These are phyloP conservation scores for Sceloporus undulatus DNA, from an alignment of 2,113 vertebrate species.

Conservation along the genomic window DNA sequence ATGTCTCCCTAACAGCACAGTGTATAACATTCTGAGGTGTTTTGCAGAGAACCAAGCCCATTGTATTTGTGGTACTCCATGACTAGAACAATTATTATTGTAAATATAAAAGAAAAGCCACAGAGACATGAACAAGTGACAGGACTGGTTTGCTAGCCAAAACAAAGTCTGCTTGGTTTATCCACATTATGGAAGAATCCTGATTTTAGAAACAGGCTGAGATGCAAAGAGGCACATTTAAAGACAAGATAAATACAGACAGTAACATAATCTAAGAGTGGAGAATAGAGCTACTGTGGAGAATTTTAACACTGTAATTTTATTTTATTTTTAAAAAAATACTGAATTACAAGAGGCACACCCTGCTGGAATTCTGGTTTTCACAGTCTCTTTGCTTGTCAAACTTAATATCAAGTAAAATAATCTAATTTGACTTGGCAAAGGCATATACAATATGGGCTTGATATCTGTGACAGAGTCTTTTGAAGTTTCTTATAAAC, in stretches of 20 bases:
- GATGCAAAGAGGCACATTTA: constrained; percentile 66
- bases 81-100: constrained; percentile 54
- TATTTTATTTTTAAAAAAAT: constrained; percentile 34
- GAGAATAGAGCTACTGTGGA: constrained; percentile 78
- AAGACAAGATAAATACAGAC: constrained; percentile 80
- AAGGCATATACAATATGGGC: constrained; percentile 72
- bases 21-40: constrained; percentile 36
- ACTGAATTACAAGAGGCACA: constrained; percentile 70
- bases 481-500: constrained; percentile 82
- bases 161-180: constrained; percentile 60
- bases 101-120: constrained; percentile 59
- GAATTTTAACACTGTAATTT: constrained; percentile 52
- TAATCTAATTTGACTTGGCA: constrained; percentile 86
- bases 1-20: not conserved
- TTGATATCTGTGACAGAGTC: constrained; percentile 75
- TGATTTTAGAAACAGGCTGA: constrained; percentile 64
- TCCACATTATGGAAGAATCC: constrained; percentile 66
- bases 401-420: constrained; percentile 85
- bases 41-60: constrained; percentile 41
- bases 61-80: constrained; percentile 47
- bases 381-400: constrained; percentile 83
- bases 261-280: constrained; percentile 67
- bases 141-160: constrained; percentile 62
- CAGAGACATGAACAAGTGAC: constrained; percentile 23
- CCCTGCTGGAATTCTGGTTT: constrained; percentile 84